These are phyloP conservation scores for Hylaea fasciaria DNA, from an alignment of 2,888 invertebrate genomes.

Conservation along the genomic window DNA sequence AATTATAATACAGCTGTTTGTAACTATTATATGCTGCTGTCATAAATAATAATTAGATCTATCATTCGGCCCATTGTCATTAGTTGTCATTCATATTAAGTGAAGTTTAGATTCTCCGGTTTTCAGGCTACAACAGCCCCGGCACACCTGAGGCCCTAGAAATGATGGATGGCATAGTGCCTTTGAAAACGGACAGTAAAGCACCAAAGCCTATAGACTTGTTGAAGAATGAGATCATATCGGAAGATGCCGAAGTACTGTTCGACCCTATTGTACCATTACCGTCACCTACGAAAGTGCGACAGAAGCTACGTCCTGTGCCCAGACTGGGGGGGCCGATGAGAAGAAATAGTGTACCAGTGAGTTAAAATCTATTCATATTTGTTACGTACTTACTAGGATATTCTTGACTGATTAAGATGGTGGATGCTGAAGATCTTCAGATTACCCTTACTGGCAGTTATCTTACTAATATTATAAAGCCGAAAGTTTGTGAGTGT, in stretches of 20 bases:
- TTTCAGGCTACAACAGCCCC: slow-evolving; percentile 67
- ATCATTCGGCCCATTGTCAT: too few species aligned
- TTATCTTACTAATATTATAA: too few species aligned
- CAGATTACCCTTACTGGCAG: too few species aligned
- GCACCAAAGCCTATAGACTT: slow-evolving; percentile 69
- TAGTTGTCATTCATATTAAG: too few species aligned
- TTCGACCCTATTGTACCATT: slow-evolving; percentile 82
- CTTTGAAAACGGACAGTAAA: slow-evolving; percentile 58
- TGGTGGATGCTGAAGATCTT: too few species aligned
- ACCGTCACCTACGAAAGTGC: slow-evolving; percentile 86
- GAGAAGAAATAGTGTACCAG: slow-evolving; percentile 87
- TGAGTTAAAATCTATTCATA: slow-evolving; percentile 50
- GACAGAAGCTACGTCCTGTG: slow-evolving; percentile 88
- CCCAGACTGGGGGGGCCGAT: slow-evolving; percentile 86
- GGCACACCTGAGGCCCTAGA: slow-evolving; percentile 68
- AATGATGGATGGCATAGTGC: slow-evolving; percentile 76
- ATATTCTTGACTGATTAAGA: neutral
- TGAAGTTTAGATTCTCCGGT: neutral
- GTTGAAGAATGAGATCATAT: slow-evolving; percentile 76
- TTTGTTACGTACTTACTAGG: too few species aligned
- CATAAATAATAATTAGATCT: too few species aligned
- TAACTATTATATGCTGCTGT: too few species aligned
- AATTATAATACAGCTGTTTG: too few species aligned
- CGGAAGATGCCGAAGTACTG: slow-evolving; percentile 75
- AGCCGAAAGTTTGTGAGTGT: too few species aligned